Evolutionary conservation across 2,113 vertebrate species (phyloP).

Genomic region (Rhinoptilus africanus): DNA sequence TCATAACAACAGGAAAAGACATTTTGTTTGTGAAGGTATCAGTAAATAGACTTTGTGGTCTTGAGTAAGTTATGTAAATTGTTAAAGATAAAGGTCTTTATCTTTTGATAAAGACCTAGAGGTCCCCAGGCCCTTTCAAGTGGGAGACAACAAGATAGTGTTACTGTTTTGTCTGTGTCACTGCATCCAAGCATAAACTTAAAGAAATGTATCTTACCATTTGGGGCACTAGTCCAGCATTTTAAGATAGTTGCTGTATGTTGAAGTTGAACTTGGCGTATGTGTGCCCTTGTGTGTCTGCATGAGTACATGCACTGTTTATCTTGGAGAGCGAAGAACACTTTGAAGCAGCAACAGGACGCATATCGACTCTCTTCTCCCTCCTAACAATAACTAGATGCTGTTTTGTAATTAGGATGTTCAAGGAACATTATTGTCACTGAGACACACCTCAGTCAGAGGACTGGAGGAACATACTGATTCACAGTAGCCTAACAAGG

Average conservation of each 20-base stretch:
- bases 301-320: fast-evolving
- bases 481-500: neutral
- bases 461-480: neutral
- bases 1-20: neutral
- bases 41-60: neutral
- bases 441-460: neutral
- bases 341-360: neutral
- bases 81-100: too few species aligned
- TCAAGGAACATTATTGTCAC: neutral
- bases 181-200: neutral
- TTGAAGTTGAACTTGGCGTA: neutral
- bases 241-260: neutral
- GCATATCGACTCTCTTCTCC: neutral
- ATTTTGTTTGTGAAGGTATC: neutral
- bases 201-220: neutral
- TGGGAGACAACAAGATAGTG: neutral
- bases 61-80: neutral
- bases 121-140: neutral
- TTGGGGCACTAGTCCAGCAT: fast-evolving
- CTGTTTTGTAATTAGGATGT: neutral
- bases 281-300: neutral
- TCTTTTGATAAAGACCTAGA: neutral
- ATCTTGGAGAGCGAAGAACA: neutral
- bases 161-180: neutral
- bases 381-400: neutral